phyloP scores from a whole-genome alignment of 2,113 vertebrate species.

The Trogon melanurus region DNA sequence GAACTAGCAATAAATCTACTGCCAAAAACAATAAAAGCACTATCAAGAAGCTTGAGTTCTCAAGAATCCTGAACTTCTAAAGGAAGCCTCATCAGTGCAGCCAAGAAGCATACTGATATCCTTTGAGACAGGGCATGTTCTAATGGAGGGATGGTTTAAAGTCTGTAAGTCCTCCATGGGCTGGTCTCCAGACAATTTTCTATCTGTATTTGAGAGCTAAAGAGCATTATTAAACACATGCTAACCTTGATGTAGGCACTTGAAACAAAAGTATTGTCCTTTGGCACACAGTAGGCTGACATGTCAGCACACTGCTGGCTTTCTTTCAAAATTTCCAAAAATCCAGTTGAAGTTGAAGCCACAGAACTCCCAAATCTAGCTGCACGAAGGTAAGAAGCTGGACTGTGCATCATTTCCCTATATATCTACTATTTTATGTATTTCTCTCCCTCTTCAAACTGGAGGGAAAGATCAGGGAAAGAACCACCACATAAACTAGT shows the following conservation, averaged over 20 bases:
- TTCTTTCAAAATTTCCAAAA: background rate
- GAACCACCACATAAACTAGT: background rate
- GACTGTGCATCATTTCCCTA: background rate
- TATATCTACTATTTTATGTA: background rate
- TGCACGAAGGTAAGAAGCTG: background rate
- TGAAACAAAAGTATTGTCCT: background rate
- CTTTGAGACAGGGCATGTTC: background rate
- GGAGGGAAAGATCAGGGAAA: background rate
- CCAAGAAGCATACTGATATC: background rate
- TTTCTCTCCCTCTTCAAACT: background rate
- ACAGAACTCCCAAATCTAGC: background rate
- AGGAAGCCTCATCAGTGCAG: background rate
- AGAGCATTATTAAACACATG: background rate
- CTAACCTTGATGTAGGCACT: background rate
- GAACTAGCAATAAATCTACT: slow-evolving; percentile 1
- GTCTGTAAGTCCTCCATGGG: background rate
- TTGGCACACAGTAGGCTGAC: background rate
- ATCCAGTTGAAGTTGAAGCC: background rate
- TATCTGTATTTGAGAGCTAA: background rate
- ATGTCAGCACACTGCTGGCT: background rate
- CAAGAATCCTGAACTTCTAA: slow-evolving; percentile 7
- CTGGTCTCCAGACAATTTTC: background rate
- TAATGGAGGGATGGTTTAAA: background rate
- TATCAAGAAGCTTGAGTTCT: background rate
- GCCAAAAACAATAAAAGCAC: slow-evolving; percentile 9